Conservation (phyloP, 2,797 vertebrate genomes). For the Lepus townsendii region DNA sequence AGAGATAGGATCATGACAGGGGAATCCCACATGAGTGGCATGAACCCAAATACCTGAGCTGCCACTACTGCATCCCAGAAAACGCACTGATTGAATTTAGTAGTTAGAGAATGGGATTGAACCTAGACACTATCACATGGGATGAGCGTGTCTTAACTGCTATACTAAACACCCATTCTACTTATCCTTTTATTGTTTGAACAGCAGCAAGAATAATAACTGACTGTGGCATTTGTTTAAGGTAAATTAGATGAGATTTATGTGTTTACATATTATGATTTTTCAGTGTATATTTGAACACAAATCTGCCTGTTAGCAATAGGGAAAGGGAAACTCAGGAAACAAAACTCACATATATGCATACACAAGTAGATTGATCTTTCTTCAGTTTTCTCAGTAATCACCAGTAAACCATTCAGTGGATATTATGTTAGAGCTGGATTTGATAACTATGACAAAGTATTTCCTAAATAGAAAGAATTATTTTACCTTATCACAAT, state of each 20-base stretch:
- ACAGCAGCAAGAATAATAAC: background rate
- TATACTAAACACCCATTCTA: no score
- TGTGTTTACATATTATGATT: background rate
- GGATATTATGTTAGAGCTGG: background rate
- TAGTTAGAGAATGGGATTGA: no score
- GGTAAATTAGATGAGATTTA: background rate
- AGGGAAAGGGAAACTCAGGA: background rate
- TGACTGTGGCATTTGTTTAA: background rate
- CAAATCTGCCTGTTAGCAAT: background rate
- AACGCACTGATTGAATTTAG: no score
- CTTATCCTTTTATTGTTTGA: background rate
- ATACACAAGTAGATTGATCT: background rate
- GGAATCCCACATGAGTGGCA: no score
- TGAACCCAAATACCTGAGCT: no score
- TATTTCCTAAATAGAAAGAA: slow-evolving; percentile 37
- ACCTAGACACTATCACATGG: no score
- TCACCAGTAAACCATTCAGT: background rate
- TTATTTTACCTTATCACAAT: background rate
- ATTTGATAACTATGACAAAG: slow-evolving; percentile 7
- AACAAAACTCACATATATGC: background rate
- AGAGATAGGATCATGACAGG: no score
- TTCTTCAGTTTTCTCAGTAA: background rate
- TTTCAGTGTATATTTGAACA: background rate
- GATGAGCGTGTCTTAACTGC: no score
- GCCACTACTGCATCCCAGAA: no score